Base-by-base conservation (phyloP, 2,797 vertebrate species). In the Siniperca scherzeri region DNA sequence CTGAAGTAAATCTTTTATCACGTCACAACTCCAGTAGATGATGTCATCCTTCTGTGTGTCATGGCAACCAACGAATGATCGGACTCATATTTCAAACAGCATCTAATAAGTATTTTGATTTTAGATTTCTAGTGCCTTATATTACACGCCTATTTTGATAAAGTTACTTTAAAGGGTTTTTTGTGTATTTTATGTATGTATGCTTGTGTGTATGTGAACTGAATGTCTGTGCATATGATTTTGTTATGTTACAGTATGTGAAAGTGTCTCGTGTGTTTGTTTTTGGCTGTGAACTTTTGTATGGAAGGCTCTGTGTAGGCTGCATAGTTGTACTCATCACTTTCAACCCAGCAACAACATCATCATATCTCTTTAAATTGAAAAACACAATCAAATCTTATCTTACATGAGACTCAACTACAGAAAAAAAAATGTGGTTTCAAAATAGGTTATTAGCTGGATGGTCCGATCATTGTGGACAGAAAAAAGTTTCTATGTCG, bases 91-190 rank as follows among this genome's bases (percentile, higher is more conserved):
- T 91, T 92, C 87, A 94, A 91, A 93, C 90, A 93, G 93, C 94
- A 94, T 94, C 90, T 89, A 92, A 92, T 94, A 87, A 91, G 91
- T 94, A 87, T 92, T 97, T 97, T 97, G 88, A 94, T 96, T 98
- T 97, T 97, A 96, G 97, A 98, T 98, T 97, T 98, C 97, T 97
- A 99, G 98, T 99, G 98, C 98, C 98, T 99, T 99, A 99, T 98
- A 98, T 97, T 97, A 97, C 96, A 97, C 97, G 97, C 97, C 97
- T 98, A 95, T 97, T 98, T 96, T 97, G 94, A 96, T 96, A 95
- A 95, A 81, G 87, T 95, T 95, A 91, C 89, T 91, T 95, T 95
- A 81, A 93, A 93, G 86, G 87, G n/a, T 92, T 92, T 88, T 90
- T 81, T 91, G 90, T 93, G 91, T 94, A 92, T 89, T 92, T 91